Conservation (phyloP, 2,888 invertebrate genomes). For the Biston stratarius region DNA sequence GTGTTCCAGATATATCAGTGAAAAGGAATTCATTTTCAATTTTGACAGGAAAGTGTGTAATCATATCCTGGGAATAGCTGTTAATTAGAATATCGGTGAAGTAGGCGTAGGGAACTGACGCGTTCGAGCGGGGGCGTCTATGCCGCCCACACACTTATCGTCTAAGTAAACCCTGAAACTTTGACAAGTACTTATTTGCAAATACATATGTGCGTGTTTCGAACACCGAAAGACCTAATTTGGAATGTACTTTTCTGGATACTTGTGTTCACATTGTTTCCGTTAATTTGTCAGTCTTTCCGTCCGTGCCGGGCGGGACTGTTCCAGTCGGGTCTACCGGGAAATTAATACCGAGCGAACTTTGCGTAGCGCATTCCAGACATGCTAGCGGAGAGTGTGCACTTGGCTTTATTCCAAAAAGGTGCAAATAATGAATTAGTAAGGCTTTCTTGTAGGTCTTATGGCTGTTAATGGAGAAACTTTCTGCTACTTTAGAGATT, state of each 20-base stretch:
- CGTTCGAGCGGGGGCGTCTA: not conserved
- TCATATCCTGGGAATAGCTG: not conserved
- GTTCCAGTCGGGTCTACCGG: constrained; percentile 59
- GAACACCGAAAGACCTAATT: not conserved
- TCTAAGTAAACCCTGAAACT: too few species aligned
- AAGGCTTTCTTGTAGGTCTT: not conserved
- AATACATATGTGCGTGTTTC: not conserved
- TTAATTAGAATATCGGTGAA: not conserved
- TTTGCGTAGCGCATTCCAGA: constrained; percentile 51
- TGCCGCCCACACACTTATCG: too few species aligned
- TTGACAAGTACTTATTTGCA: too few species aligned
- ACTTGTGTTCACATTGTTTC: constrained; percentile 50
- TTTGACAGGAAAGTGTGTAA: not conserved
- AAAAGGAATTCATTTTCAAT: not conserved
- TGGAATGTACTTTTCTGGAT: not conserved
- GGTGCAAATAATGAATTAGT: constrained; percentile 4
- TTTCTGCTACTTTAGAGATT: too few species aligned
- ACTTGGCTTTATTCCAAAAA: constrained; percentile 39
- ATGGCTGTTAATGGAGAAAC: not conserved
- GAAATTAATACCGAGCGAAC: constrained; percentile 67
- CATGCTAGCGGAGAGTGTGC: constrained; percentile 24
- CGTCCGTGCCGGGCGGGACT: constrained; percentile 49
- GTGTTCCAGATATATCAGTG: too few species aligned
- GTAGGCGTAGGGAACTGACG: not conserved
- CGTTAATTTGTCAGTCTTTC: constrained; percentile 51